These are phyloP conservation scores for Halocynthia aurantium DNA, from an alignment of 23 tunicate species.

Conservation along the genomic window DNA sequence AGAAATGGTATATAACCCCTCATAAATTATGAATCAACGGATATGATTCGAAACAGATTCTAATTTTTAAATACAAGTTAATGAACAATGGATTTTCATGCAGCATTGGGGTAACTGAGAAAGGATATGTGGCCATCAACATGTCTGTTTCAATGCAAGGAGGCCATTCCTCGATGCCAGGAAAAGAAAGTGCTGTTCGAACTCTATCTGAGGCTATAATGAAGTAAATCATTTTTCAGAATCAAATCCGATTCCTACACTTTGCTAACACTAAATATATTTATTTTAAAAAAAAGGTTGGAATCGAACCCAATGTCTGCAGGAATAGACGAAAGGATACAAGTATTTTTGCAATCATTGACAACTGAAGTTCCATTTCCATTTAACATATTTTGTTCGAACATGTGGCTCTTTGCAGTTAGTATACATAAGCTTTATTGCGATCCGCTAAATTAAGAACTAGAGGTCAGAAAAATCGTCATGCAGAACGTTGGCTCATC, in stretches of 20 bases:
- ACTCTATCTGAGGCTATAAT: conserved; percentile 41
- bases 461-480: too few relatives aligned
- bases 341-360: conserved; percentile 16
- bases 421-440: neutral
- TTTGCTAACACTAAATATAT: neutral
- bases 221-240: conserved; percentile 18
- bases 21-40: too few relatives aligned
- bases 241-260: neutral
- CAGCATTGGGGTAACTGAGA: conserved; percentile 82
- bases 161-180: conserved; percentile 84
- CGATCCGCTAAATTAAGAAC: too few relatives aligned
- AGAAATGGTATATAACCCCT: too few relatives aligned
- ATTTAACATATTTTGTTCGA: conserved; percentile 42
- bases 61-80: too few relatives aligned
- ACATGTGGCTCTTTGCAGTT: conserved; percentile 57
- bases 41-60: too few relatives aligned
- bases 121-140: conserved; percentile 46
- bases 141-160: conserved; percentile 46
- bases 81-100: neutral
- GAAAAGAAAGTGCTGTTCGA: conserved; percentile 52
- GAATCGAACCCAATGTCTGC: conserved; percentile 30
- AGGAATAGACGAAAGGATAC: conserved; percentile 34
- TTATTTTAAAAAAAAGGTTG: conserved; percentile 21
- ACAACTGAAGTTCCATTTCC: conserved; percentile 43
- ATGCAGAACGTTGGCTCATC: too few relatives aligned